These are phyloP conservation scores for Mantis religiosa DNA, from an alignment of 2,888 invertebrate species.

Conservation along the genomic window DNA sequence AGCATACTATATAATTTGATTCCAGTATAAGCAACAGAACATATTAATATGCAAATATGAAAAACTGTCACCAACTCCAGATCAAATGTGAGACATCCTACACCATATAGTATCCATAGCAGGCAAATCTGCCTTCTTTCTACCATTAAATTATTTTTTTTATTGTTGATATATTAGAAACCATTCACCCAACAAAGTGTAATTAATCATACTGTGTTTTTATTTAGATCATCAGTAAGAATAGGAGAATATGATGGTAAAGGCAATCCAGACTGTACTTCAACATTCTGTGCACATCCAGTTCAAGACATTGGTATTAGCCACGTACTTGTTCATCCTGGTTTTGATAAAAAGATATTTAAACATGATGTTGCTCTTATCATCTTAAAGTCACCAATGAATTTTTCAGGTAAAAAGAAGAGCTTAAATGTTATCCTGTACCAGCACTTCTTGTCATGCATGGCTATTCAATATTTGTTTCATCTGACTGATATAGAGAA, in stretches of 20 bases:
- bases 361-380: constrained; percentile 70
- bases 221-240: constrained; percentile 63
- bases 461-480: too few relatives aligned
- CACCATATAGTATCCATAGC: too few relatives aligned
- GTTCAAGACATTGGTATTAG: constrained; percentile 67
- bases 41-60: too few relatives aligned
- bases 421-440: neutral
- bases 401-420: constrained; percentile 54
- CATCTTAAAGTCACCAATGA: constrained; percentile 64
- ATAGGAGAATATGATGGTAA: constrained; percentile 70
- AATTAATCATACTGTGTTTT: neutral
- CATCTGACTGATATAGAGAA: too few relatives aligned
- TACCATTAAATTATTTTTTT: too few relatives aligned
- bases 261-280: constrained; percentile 71
- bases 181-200: too few relatives aligned
- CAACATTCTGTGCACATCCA: constrained; percentile 69
- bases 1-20: too few relatives aligned
- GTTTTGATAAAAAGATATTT: constrained; percentile 54
- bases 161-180: too few relatives aligned
- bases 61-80: too few relatives aligned
- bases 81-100: too few relatives aligned
- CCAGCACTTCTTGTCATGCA: neutral
- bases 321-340: constrained; percentile 72
- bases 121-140: too few relatives aligned
- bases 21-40: too few relatives aligned